phyloP scores from a whole-genome alignment of 2,888 invertebrate species.

The Pemphredon lugubris region DNA sequence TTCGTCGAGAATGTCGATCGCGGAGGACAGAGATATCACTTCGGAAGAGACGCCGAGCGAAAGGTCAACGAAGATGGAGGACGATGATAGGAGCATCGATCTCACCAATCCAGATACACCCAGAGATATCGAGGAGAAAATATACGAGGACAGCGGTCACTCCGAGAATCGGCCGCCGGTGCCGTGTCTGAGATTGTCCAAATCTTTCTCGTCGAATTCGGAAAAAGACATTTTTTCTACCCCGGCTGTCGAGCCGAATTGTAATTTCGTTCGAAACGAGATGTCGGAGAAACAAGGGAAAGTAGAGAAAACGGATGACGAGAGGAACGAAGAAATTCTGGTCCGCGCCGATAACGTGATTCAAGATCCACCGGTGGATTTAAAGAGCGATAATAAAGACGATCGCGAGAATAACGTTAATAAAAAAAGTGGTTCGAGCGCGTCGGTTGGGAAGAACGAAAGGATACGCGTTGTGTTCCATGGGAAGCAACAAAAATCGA shows the following conservation, averaged over 20 bases:
- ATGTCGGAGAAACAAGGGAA: too few relatives aligned
- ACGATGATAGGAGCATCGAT: neutral
- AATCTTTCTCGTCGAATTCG: conserved; percentile 15
- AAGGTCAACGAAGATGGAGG: neutral
- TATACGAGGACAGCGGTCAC: neutral
- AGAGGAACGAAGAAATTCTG: too few relatives aligned
- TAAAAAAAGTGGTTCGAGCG: too few relatives aligned
- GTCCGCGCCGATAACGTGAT: too few relatives aligned
- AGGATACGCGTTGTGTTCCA: too few relatives aligned
- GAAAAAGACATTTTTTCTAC: conserved; percentile 36
- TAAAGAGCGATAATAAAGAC: too few relatives aligned
- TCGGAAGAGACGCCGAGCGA: neutral
- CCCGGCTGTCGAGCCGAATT: conserved; percentile 1
- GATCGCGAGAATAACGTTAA: too few relatives aligned
- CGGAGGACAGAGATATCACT: neutral
- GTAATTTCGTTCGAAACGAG: neutral
- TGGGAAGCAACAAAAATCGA: too few relatives aligned
- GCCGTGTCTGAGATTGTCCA: conserved; percentile 22
- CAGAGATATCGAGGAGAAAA: neutral
- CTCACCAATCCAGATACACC: neutral
- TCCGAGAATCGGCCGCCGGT: neutral
- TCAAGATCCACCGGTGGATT: too few relatives aligned
- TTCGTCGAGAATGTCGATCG: conserved; percentile 8
- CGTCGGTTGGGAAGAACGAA: too few relatives aligned
- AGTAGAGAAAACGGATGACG: too few relatives aligned